Base-by-base conservation (phyloP, 2,888 invertebrate species). In the Caenorhabditis sulstoni region DNA sequence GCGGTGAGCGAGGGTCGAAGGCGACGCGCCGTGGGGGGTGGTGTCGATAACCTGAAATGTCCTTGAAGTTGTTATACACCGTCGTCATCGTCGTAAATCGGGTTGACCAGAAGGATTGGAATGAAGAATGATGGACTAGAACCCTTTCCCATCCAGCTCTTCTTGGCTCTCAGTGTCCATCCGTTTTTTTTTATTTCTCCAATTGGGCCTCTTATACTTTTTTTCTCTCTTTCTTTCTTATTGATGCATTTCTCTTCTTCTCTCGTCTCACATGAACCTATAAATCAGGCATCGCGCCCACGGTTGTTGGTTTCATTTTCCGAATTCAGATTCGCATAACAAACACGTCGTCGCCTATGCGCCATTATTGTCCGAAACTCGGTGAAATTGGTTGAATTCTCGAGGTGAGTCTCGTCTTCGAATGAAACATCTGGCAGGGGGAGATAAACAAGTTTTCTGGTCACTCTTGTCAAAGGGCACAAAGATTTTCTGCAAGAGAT, bases 11-110 rank as follows among this genome's bases (percentile, higher is more conserved):
- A 53, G 75, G 61, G 67, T 67, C 67, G 67, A 49, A 55, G 67
- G 49, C 67, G 41, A 39, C 62, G 67, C 67, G 50, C 59, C 62
- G 62, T 55, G 61, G 75, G 67, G 49, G 67, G 66, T 61, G 76
- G 67, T 67, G 68, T 67, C 76, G 68, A 76, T 67, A 75, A 68
- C 76, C 67, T 76, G 61, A 58, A 76, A 76, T 76, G 76, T 67
- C 68, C 76, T 77, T 77, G 68, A 77, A 65, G 70, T 65, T 70
- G 76, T 76, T 62, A 68, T 70, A 77, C 70, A 53, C 68, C 62
- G 68, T 57, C 75, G 53, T 74, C 66, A 47, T 74, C 65, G 58
- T 59, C 58, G 58, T 59, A 52, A 44, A 9, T 16, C 16, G 47
- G n/a, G 47, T 47, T 68, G 68, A 68, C 68, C 68, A 68, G 23